A percentile compares a stretch with the other conserved stretches of the same genome.
Evolutionary conservation across 2,888 invertebrate species (phyloP).

Genomic region (Camptogramma bilineatum): DNA sequence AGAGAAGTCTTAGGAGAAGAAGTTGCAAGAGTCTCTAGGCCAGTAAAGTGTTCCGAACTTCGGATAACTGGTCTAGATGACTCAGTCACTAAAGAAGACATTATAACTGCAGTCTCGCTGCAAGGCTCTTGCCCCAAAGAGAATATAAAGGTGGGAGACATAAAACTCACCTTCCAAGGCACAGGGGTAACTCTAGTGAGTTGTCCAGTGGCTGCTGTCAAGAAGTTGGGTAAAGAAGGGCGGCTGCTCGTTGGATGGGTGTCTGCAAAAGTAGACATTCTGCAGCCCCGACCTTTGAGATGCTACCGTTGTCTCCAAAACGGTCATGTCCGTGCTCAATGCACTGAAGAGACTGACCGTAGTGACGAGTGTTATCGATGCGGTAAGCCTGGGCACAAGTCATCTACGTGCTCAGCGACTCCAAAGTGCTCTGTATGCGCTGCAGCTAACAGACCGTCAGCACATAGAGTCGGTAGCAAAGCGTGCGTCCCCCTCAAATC

Average conservation of each 20-base stretch:
- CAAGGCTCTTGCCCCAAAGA: slow-evolving; percentile 15
- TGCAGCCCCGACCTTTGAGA: slow-evolving; percentile 21
- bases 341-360: slow-evolving; percentile 11
- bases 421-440: not conserved
- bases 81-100: slow-evolving; percentile 25
- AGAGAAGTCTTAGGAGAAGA: not conserved
- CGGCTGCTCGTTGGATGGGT: slow-evolving; percentile 39
- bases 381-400: not conserved
- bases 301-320: slow-evolving; percentile 38
- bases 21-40: slow-evolving; percentile 22
- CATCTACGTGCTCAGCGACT: not conserved
- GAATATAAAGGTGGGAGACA: slow-evolving; percentile 13
- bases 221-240: not conserved
- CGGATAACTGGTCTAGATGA: slow-evolving; percentile 38
- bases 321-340: slow-evolving; percentile 35
- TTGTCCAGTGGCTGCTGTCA: slow-evolving; percentile 19
- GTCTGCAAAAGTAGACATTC: slow-evolving; percentile 25
- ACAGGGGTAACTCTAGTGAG: not conserved
- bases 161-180: slow-evolving; percentile 9
- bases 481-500: not conserved
- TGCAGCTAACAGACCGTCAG: not conserved
- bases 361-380: slow-evolving; percentile 1
- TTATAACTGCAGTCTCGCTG: slow-evolving; percentile 23
- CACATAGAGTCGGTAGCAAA: not conserved
- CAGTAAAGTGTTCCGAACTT: slow-evolving; percentile 29